Evolutionary conservation across 2,113 vertebrate species (phyloP).

Genomic region (Isichthys henryi): DNA sequence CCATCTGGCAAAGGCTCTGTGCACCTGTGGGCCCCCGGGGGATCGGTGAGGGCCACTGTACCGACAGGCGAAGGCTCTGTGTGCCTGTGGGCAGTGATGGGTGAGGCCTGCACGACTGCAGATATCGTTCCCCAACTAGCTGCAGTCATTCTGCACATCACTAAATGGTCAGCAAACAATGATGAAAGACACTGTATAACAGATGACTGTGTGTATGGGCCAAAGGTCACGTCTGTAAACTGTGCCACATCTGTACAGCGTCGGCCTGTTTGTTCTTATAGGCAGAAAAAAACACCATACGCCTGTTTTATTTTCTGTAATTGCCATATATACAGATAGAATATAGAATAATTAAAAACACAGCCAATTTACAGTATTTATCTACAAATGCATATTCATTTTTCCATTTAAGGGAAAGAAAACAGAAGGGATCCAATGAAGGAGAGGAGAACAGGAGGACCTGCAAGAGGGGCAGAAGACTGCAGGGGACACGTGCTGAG

Average conservation of each 20-base stretch:
- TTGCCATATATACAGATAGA: slow-evolving; percentile 49
- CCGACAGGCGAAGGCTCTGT: too few species aligned
- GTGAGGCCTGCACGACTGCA: neutral
- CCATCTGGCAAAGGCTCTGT: too few species aligned
- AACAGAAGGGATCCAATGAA: neutral
- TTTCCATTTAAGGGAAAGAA: slow-evolving; percentile 37
- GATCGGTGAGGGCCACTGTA: neutral
- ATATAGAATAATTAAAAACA: slow-evolving; percentile 51
- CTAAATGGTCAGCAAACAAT: neutral
- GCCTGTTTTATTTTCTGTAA: slow-evolving; percentile 53
- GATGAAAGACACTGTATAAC: neutral
- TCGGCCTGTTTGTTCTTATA: neutral
- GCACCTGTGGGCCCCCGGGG: too few species aligned
- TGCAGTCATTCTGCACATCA: neutral
- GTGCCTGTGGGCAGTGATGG: neutral
- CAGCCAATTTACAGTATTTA: slow-evolving; percentile 55
- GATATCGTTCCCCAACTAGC: neutral
- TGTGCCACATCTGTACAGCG: neutral
- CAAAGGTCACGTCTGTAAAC: neutral
- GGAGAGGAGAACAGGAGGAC: neutral
- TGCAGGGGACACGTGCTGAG: neutral
- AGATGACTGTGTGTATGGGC: neutral
- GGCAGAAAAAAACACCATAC: neutral
- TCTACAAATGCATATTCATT: slow-evolving; percentile 65
- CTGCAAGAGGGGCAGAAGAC: neutral